phyloP scores from a whole-genome alignment of 2,888 invertebrate species.

The Clusia tigrina region DNA sequence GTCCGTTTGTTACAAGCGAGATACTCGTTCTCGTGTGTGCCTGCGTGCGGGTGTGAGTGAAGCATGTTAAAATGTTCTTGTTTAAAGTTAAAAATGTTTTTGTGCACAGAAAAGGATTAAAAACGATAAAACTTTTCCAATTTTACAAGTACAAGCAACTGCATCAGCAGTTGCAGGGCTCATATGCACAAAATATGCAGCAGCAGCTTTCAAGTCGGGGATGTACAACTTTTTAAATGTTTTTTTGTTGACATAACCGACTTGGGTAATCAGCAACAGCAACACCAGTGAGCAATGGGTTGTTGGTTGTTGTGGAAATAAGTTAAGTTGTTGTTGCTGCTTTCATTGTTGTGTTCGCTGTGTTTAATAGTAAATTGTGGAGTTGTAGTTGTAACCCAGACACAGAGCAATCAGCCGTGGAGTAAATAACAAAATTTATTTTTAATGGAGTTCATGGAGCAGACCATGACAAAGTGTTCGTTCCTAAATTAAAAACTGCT shows the following conservation, averaged over 20 bases:
- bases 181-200: not conserved
- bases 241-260: constrained; percentile 8
- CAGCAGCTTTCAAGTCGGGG: not conserved
- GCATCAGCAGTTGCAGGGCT: not conserved
- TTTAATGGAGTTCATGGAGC: not conserved
- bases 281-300: not conserved
- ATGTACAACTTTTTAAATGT: not conserved
- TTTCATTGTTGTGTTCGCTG: not conserved
- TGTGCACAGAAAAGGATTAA: not conserved
- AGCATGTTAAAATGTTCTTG: not conserved
- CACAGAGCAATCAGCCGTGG: not conserved
- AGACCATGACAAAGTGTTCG: not conserved
- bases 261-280: not conserved
- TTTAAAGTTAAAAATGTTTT: not conserved
- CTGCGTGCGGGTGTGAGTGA: not conserved
- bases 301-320: not conserved
- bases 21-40: too few relatives aligned
- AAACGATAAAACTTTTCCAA: not conserved
- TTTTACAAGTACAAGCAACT: not conserved
- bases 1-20: too few relatives aligned
- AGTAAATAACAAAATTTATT: constrained; percentile 1
- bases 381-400: not conserved
- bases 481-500: too few relatives aligned
- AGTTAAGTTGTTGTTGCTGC: not conserved
- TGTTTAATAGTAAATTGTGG: not conserved